These are phyloP conservation scores for Oreonectes daqikongensis DNA, from an alignment of 2,797 vertebrate genomes.

Conservation along the genomic window DNA sequence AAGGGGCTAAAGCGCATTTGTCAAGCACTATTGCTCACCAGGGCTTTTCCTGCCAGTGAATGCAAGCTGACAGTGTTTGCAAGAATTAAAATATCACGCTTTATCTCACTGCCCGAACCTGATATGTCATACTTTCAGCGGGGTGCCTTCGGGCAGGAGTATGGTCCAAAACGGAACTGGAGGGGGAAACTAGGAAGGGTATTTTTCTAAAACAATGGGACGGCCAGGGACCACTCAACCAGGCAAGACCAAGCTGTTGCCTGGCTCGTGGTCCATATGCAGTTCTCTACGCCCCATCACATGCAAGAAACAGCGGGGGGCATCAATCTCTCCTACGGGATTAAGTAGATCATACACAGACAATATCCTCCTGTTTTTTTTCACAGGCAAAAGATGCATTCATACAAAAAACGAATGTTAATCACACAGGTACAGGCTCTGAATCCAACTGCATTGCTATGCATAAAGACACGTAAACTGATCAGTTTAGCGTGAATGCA, in stretches of 20 bases:
- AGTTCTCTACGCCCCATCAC: constrained; percentile 46
- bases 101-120: constrained; percentile 30
- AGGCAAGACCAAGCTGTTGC: constrained; percentile 78
- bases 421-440: constrained; percentile 21
- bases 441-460: constrained; percentile 29
- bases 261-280: constrained; percentile 68
- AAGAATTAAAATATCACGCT: constrained; percentile 54
- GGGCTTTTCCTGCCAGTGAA: constrained; percentile 39
- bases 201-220: constrained; percentile 66
- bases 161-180: constrained; percentile 26
- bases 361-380: constrained; percentile 49
- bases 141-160: not conserved
- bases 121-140: constrained; percentile 42
- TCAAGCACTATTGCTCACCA: constrained; percentile 51
- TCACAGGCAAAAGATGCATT: constrained; percentile 39
- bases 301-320: constrained; percentile 40
- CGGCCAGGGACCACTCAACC: constrained; percentile 75
- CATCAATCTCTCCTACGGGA: constrained; percentile 33
- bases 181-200: constrained; percentile 49
- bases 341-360: constrained; percentile 40
- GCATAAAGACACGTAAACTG: constrained; percentile 19
- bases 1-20: constrained; percentile 55
- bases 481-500: constrained; percentile 16
- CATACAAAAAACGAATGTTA: not conserved
- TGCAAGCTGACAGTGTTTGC: constrained; percentile 44